Base-by-base conservation (phyloP, 2,888 invertebrate genomes). In the Trimorus sp. region DNA sequence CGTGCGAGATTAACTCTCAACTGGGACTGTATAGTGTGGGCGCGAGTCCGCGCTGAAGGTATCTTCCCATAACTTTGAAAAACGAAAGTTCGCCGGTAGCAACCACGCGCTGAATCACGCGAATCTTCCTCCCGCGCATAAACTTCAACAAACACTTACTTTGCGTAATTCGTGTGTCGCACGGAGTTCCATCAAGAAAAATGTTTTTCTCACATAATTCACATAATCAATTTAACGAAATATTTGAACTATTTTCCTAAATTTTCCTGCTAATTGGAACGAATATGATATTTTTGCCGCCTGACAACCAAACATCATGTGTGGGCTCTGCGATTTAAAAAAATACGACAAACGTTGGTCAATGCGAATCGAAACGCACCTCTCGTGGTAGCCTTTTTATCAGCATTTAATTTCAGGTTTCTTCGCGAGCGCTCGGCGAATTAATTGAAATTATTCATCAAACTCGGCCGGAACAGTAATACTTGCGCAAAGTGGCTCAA, bases 1-100 rank as follows among this genome's bases (percentile, higher is more conserved):
- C 51, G 37, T 51, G 62, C 54, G 62, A 73, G 56, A 73, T 73
- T 73, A 73, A 73, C 62, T 71, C 63, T 56, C 51, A 53, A 38
- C 54, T 15, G 38, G 16, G 54, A 71, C 62, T 60, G 51, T 69
- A 26, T 59, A 59, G 15, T 37, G 60, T 49, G 37, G 36, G 36
- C 16, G 62, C 14, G 37, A 71, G 37, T 36, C 38, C 36, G 36
- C 42, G 62, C n/a, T 48, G 53, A 73, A 54, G 37, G 26, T 26
- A 51, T 42, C 62, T 62, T 48, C 51, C 51, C 53, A 16, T 71
- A 62, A 62, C 45, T 62, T 62, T 71, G 53, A 51, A 71, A 71
- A 71, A 60, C 62, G 60, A 71, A 71, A 71, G 71, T 62, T 71
- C 40, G 48, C 15, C 58, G 45, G 70, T 16, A 51, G 59, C 37